Conservation (phyloP, 2,797 vertebrate species). For the Euphonia xanthogaster region DNA sequence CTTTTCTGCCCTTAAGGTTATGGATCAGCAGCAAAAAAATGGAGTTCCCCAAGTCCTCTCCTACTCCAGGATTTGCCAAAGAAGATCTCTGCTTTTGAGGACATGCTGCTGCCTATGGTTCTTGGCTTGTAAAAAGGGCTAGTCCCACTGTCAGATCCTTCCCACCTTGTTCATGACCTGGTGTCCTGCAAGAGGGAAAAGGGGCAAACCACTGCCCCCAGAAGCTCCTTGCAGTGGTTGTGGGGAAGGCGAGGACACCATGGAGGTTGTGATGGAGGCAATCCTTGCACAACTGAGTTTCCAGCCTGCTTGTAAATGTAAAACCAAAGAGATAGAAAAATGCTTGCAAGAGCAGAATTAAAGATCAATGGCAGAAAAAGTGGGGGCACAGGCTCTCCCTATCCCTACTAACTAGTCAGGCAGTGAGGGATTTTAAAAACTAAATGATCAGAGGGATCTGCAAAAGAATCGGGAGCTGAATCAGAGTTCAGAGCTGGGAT, state of each 20-base stretch:
- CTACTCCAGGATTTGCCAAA: neutral
- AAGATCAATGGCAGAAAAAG: neutral
- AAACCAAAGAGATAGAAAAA: neutral
- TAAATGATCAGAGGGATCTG: neutral
- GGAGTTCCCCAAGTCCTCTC: neutral
- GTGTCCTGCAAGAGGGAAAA: neutral
- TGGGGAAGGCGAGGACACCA: neutral
- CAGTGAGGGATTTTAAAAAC: neutral
- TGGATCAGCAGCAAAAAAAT: neutral
- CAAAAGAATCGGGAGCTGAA: neutral
- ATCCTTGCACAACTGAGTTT: neutral
- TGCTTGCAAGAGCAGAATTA: neutral
- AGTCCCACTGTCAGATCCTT: neutral
- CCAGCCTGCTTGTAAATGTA: neutral
- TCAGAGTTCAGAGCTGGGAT: neutral
- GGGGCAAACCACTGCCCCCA: neutral
- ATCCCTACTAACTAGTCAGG: neutral
- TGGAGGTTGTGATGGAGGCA: neutral
- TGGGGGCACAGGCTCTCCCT: accelerated
- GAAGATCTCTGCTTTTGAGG: neutral
- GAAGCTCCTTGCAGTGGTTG: neutral
- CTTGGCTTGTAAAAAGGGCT: neutral
- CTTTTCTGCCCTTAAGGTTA: neutral
- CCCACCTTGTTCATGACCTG: neutral
- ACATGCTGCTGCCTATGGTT: neutral